A percentile compares a stretch with the other conserved stretches of the same genome.
phyloP scores from a whole-genome alignment of 2,797 vertebrate species.

The Gallinago stenura region DNA sequence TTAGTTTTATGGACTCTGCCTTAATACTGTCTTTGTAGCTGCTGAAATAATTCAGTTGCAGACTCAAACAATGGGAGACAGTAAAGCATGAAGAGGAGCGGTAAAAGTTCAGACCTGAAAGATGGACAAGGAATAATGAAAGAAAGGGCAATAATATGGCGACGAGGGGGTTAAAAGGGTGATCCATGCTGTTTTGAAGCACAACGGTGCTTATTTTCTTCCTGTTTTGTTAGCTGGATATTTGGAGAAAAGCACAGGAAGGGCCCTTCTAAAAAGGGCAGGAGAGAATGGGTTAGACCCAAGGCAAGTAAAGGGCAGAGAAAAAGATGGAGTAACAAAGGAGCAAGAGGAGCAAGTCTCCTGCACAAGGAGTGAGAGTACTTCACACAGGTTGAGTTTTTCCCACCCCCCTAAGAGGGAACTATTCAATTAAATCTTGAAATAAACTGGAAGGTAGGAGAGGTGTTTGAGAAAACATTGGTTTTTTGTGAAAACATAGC shows the following conservation, averaged over 20 bases:
- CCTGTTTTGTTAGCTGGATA: background rate
- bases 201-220: background rate
- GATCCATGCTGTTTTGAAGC: background rate
- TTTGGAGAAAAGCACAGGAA: background rate
- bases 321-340: background rate
- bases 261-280: background rate
- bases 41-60: background rate
- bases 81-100: background rate
- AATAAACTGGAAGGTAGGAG: background rate
- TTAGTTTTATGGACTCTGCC: background rate
- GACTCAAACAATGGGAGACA: background rate
- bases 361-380: background rate
- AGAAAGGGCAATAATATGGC: background rate
- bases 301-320: background rate
- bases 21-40: background rate
- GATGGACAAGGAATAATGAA: background rate
- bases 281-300: background rate
- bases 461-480: background rate
- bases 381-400: background rate
- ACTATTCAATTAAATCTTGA: constrained; percentile 25
- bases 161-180: background rate
- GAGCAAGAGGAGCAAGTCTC: background rate
- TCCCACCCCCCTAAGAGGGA: background rate
- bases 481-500: background rate
- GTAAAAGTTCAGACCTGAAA: background rate